phyloP scores from a whole-genome alignment of 2,113 vertebrate species.

The Pedetes capensis region DNA sequence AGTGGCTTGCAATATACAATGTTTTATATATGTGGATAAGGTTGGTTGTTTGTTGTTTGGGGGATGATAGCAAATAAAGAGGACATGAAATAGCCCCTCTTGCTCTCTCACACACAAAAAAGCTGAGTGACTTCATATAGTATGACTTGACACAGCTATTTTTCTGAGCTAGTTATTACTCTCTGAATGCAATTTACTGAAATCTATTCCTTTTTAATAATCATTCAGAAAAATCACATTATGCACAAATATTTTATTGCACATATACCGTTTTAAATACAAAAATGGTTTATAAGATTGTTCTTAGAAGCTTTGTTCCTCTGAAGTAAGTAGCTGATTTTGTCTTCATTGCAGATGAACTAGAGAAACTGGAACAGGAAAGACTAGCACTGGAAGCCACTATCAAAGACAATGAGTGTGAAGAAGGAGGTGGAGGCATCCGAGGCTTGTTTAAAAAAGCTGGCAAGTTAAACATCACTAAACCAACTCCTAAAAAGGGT shows the following conservation, averaged over 20 bases:
- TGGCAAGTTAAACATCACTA: conserved; percentile 85
- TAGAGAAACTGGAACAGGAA: conserved; percentile 89
- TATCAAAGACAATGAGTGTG: conserved; percentile 86
- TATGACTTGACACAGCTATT: neutral
- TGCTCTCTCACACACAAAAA: neutral
- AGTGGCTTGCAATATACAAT: neutral
- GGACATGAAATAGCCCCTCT: neutral
- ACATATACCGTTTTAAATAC: neutral
- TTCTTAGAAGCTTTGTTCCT: neutral
- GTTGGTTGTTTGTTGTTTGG: neutral
- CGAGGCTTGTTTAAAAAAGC: conserved; percentile 89
- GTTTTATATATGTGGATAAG: neutral
- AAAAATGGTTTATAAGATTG: neutral
- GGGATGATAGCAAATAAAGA: neutral
- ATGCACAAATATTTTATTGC: neutral
- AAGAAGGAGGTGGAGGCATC: conserved; percentile 83
- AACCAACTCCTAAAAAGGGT: conserved; percentile 88
- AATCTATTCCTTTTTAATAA: neutral
- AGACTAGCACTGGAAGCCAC: conserved; percentile 88
- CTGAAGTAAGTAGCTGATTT: neutral
- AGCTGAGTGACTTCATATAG: neutral
- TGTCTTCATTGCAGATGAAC: conserved; percentile 87
- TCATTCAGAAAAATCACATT: neutral
- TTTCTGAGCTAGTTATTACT: neutral
- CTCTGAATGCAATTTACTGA: neutral